Percentiles rank a stretch among this genome's conserved stretches.
Evolutionary conservation across 2,797 vertebrate genomes (phyloP).

Genomic region (Rhabdomys pumilio): DNA sequence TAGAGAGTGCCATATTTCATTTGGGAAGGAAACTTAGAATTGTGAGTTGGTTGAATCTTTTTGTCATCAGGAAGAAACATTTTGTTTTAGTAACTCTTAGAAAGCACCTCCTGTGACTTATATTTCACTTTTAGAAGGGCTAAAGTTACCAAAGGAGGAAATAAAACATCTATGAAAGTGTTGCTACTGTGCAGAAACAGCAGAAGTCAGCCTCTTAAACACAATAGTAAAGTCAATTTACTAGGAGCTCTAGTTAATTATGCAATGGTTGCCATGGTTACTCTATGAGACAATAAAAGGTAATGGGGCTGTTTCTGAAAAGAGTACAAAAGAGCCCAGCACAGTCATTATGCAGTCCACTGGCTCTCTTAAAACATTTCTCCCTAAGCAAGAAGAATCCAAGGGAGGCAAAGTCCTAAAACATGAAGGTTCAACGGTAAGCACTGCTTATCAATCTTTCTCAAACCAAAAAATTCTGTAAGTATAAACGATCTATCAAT

Average conservation of each 20-base stretch:
- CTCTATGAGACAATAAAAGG: slow-evolving; percentile 79
- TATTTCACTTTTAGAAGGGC: slow-evolving; percentile 58
- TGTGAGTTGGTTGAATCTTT: not conserved
- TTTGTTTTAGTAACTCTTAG: slow-evolving; percentile 65
- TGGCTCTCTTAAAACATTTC: slow-evolving; percentile 76
- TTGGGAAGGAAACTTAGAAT: not conserved
- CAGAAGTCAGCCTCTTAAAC: slow-evolving; percentile 69
- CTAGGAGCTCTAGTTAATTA: slow-evolving; percentile 80
- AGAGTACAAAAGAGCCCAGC: slow-evolving; percentile 67
- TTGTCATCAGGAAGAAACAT: slow-evolving; percentile 10
- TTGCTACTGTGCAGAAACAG: slow-evolving; percentile 66
- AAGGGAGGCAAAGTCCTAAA: slow-evolving; percentile 65
- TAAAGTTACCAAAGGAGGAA: slow-evolving; percentile 73
- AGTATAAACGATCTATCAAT: slow-evolving; percentile 71
- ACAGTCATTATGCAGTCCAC: slow-evolving; percentile 71
- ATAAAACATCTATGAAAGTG: slow-evolving; percentile 74
- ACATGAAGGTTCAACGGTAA: slow-evolving; percentile 46
- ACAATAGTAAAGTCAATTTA: slow-evolving; percentile 81
- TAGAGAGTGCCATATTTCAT: not conserved
- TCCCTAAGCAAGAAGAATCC: slow-evolving; percentile 48
- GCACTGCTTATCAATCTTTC: not conserved
- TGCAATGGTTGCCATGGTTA: slow-evolving; percentile 77
- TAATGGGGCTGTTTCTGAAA: slow-evolving; percentile 76
- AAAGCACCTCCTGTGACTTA: slow-evolving; percentile 68
- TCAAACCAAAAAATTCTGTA: slow-evolving; percentile 57